These are phyloP conservation scores for Rhyacophila brunnea DNA, from an alignment of 1,140 invertebrate species.

Conservation along the genomic window DNA sequence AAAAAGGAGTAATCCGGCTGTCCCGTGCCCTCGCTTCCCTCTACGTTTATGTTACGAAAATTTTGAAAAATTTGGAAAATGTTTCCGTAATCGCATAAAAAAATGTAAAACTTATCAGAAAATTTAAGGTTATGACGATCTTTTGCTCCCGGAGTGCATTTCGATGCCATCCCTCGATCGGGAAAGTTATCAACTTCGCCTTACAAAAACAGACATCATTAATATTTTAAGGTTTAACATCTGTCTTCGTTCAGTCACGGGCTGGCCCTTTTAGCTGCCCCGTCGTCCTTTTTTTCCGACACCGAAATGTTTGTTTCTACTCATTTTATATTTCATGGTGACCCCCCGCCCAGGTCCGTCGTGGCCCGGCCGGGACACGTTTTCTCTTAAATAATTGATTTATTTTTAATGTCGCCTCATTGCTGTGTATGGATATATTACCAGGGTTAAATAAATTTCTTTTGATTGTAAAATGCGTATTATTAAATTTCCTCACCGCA, in stretches of 20 bases:
- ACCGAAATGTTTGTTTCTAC: background rate
- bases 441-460: constrained; percentile 32
- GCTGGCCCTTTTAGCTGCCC: too few species aligned
- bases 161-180: background rate
- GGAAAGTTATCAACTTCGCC: constrained; percentile 19
- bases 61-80: constrained; percentile 17
- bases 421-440: constrained; percentile 31
- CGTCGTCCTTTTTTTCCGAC: background rate
- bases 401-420: constrained; percentile 16
- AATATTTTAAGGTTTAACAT: constrained; percentile 25
- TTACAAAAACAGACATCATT: constrained; percentile 25
- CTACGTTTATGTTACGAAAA: too few species aligned
- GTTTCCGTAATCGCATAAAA: constrained; percentile 31
- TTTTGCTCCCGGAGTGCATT: constrained; percentile 6
- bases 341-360: too few species aligned
- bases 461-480: constrained; percentile 19
- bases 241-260: too few species aligned
- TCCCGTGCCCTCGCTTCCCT: too few species aligned
- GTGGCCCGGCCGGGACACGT: too few species aligned
- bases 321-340: background rate
- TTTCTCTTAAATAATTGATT: too few species aligned
- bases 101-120: constrained; percentile 29
- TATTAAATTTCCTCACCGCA: too few species aligned
- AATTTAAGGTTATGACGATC: constrained; percentile 20
- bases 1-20: constrained; percentile 67